These are phyloP conservation scores for Knipowitschia caucasica DNA, from an alignment of 2,797 vertebrate species.

Conservation along the genomic window DNA sequence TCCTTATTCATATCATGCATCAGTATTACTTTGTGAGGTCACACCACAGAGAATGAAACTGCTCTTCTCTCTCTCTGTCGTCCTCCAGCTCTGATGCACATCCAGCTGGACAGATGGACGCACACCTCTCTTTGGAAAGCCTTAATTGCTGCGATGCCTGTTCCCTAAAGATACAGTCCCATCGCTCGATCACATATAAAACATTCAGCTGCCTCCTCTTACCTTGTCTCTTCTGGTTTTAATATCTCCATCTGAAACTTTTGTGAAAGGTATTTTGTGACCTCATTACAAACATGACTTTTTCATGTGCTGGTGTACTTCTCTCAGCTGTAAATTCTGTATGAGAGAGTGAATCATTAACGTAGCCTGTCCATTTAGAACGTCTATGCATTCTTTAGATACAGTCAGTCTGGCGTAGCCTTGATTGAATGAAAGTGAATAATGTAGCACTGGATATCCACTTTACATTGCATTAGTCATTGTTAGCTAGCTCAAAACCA, in stretches of 20 bases:
- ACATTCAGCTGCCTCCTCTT: slow-evolving; percentile 20
- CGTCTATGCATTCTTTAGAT: not conserved
- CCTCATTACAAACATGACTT: not conserved
- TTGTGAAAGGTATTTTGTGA: not conserved
- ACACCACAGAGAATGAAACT: slow-evolving; percentile 37
- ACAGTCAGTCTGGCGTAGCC: too few species aligned
- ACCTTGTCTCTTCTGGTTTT: slow-evolving; percentile 11
- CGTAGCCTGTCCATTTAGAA: not conserved
- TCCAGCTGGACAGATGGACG: slow-evolving; percentile 30
- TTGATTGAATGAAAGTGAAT: too few species aligned
- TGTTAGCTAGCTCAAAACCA: too few species aligned
- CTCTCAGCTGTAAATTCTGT: not conserved
- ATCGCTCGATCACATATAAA: slow-evolving; percentile 33
- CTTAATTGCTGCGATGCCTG: not conserved
- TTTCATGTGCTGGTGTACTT: not conserved
- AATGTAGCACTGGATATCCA: too few species aligned
- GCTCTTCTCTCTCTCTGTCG: slow-evolving; percentile 42
- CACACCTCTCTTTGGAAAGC: not conserved
- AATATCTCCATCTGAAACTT: slow-evolving; percentile 1
- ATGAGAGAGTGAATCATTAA: slow-evolving; percentile 3
- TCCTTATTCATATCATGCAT: too few species aligned
- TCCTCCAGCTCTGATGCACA: slow-evolving; percentile 41
- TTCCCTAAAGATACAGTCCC: slow-evolving; percentile 21
- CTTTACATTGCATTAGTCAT: too few species aligned
- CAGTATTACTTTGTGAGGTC: slow-evolving; percentile 27